phyloP scores from a whole-genome alignment of 2,888 invertebrate genomes.

The Ophion costatus region DNA sequence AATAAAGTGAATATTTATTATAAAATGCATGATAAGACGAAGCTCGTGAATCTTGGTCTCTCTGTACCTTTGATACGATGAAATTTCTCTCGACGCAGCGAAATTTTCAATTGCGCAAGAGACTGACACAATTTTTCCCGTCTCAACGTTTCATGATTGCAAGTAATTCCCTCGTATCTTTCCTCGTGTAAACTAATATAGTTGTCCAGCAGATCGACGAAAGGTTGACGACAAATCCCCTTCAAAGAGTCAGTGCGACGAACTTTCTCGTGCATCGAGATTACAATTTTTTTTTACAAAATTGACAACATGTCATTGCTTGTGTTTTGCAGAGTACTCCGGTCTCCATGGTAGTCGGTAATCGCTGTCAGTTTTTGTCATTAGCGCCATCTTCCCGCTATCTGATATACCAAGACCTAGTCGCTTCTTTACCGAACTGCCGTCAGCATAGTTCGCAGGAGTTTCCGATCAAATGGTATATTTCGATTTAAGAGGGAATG shows the following conservation, averaged over 20 bases:
- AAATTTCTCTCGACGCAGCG: conserved; percentile 49
- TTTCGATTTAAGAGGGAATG: no score
- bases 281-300: not conserved
- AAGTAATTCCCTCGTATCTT: conserved; percentile 37
- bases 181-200: conserved; percentile 51
- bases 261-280: conserved; percentile 27
- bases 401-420: no score
- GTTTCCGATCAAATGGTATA: no score
- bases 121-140: conserved; percentile 42
- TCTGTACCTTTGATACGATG: conserved; percentile 34
- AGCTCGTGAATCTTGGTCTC: not conserved
- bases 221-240: conserved; percentile 32
- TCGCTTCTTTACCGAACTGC: no score
- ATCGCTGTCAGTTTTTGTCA: no score
- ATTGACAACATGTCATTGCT: conserved; percentile 7
- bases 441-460: no score
- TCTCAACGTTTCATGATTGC: conserved; percentile 6
- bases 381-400: no score
- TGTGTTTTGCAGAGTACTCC: not conserved
- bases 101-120: conserved; percentile 44
- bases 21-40: not conserved
- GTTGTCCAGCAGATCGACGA: conserved; percentile 49
- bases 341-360: no score
- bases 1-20: not conserved
- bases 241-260: not conserved